These are phyloP conservation scores for Orchesella flavescens DNA, from an alignment of 2,888 invertebrate genomes.

Conservation along the genomic window DNA sequence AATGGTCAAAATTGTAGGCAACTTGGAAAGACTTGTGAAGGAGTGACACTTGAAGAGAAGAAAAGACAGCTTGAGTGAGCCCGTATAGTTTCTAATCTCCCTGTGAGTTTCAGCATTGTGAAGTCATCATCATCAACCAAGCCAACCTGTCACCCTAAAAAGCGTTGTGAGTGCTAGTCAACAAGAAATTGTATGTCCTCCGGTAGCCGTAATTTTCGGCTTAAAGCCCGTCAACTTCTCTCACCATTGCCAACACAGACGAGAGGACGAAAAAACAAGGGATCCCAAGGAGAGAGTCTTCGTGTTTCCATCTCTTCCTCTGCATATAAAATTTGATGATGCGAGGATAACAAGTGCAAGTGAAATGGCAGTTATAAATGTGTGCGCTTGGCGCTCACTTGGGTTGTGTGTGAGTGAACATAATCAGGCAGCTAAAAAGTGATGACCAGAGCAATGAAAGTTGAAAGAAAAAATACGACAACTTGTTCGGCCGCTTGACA, in stretches of 20 bases:
- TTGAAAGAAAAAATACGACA: conserved; percentile 57
- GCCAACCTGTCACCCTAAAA: conserved; percentile 45
- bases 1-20: conserved; percentile 5
- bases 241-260: too few relatives aligned
- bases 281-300: conserved; percentile 37
- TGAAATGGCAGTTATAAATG: conserved; percentile 18
- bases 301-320: neutral
- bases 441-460: conserved; percentile 60
- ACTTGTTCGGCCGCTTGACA: conserved; percentile 58
- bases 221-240: conserved; percentile 41
- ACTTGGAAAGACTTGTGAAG: conserved; percentile 7
- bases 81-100: conserved; percentile 13
- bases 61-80: neutral
- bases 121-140: conserved; percentile 48
- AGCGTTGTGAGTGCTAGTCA: conserved; percentile 40
- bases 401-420: conserved; percentile 30
- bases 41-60: neutral
- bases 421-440: conserved; percentile 48
- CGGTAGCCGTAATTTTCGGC: conserved; percentile 51
- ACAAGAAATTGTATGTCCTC: conserved; percentile 56
- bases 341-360: conserved; percentile 19
- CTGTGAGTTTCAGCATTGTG: conserved; percentile 31
- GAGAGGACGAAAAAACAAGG: conserved; percentile 28
- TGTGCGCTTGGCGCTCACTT: conserved; percentile 1
- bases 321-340: conserved; percentile 31